Percentiles rank a stretch among this genome's conserved stretches.
phyloP scores from a whole-genome alignment of 2,888 invertebrate genomes.

The Cotesia congregata region DNA sequence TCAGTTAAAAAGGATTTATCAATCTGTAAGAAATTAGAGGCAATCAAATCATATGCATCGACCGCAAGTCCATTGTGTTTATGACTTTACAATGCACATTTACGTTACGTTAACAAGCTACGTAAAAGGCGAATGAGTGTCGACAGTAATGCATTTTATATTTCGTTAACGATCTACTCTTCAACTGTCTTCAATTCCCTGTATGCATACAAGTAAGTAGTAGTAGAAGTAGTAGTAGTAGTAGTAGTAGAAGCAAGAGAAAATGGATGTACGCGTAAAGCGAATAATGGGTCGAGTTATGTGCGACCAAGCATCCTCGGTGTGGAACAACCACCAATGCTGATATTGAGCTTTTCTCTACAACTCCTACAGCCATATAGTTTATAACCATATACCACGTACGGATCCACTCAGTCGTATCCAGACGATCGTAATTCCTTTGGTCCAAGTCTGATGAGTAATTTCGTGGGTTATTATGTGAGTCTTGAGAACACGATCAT shows the following conservation, averaged over 20 bases:
- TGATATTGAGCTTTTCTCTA: neutral
- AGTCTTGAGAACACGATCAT: constrained; percentile 10
- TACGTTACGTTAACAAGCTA: constrained; percentile 56
- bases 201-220: too few species aligned
- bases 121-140: constrained; percentile 35
- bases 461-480: constrained; percentile 10
- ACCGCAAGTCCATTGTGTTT: constrained; percentile 44
- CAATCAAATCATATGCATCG: neutral
- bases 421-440: constrained; percentile 24
- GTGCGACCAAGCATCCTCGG: constrained; percentile 31
- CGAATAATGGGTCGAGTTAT: constrained; percentile 53
- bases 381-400: neutral
- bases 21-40: too few species aligned
- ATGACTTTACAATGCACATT: constrained; percentile 51
- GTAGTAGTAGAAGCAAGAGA: constrained; percentile 28
- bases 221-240: constrained; percentile 3
- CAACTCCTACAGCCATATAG: neutral
- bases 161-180: constrained; percentile 21
- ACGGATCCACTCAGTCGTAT: constrained; percentile 2
- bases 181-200: neutral
- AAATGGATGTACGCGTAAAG: constrained; percentile 42
- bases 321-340: constrained; percentile 2
- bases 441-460: constrained; percentile 22
- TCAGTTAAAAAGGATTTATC: too few species aligned
- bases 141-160: constrained; percentile 17